Conservation (phyloP, 2,797 vertebrate species). For the Carapus acus region DNA sequence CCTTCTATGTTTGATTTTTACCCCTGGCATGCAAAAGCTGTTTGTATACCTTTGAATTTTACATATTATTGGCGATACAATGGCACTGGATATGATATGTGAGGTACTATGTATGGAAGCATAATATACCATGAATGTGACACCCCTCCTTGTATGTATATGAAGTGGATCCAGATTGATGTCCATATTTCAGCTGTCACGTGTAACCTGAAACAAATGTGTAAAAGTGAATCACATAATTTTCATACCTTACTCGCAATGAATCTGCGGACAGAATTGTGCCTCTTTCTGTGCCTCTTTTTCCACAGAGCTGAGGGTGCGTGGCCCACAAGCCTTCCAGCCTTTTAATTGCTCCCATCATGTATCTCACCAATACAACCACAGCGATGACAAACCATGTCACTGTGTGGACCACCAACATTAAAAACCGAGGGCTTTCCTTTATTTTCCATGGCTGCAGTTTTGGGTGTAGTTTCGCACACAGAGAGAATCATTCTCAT, state of each 20-base stretch:
- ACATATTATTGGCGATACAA: no score
- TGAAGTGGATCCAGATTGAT: no score
- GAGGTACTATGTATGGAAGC: no score
- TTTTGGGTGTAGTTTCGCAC: constrained; percentile 37
- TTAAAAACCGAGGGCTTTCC: constrained; percentile 22
- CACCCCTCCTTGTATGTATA: no score
- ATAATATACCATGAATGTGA: no score
- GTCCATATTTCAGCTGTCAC: no score
- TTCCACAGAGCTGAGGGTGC: constrained; percentile 44
- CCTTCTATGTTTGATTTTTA: no score
- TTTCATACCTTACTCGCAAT: constrained; percentile 2
- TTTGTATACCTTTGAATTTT: no score
- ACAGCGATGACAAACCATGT: constrained; percentile 62
- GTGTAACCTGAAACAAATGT: no score
- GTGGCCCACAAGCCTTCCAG: constrained; percentile 57
- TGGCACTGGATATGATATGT: no score
- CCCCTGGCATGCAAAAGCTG: no score
- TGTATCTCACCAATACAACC: constrained; percentile 55
- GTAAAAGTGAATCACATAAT: no score
- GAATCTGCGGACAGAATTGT: constrained; percentile 21
- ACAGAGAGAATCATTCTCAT: constrained; percentile 21
- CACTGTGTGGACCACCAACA: constrained; percentile 50
- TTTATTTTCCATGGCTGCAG: constrained; percentile 30
- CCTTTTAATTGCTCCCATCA: constrained; percentile 75
- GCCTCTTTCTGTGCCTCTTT: constrained; percentile 40